Base-by-base conservation (phyloP, 2,113 vertebrate genomes). In the Trematomus loennbergii region DNA sequence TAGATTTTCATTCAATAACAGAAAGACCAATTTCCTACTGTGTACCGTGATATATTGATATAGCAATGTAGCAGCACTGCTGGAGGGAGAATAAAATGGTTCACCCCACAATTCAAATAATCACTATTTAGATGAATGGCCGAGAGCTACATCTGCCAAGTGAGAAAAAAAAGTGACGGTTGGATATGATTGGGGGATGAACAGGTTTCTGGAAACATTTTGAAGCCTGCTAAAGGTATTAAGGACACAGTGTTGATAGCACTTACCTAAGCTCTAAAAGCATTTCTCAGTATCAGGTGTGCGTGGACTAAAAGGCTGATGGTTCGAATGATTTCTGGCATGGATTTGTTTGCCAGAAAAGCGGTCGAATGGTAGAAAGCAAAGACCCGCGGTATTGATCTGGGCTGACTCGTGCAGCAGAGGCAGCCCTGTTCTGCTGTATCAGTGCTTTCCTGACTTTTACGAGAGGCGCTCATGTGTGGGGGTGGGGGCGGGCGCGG, bases 371-470 rank as follows among this genome's bases (percentile, higher is more conserved):
- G 86, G 88, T 84, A 73, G 74, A 90, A 90, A 92, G 91, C 84
- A 64, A 82, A 84, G 86, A 55, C 72, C 72, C 36, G 54, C 78
- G 77, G 78, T 93, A 95, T 95, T 72, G 94, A 95, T 95, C 85
- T 36, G 59, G 82, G 73, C 78, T 83, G 88, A 83, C 90, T 85
- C 67, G 90, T 84, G 75, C 54, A 79, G 92, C 91, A 85, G 79
- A 87, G 83, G 82, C 78, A 71, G 85, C 64, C 71, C 84, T 80
- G 87, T 94, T 95, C 87, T 94, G 93, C 95, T 92, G 92, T 92
- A 92, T 95, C 93, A 92, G 91, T 93, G 93, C 88, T 94, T 94
- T 94, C 86, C 88, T 87, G 87, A 90, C 87, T 92, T 94, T 93
- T 92, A 92, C 93, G 91, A 94, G 93, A 82, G 84, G 68, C 63